Evolutionary conservation across 2,888 invertebrate species (phyloP).

Genomic region (Luperina testacea): DNA sequence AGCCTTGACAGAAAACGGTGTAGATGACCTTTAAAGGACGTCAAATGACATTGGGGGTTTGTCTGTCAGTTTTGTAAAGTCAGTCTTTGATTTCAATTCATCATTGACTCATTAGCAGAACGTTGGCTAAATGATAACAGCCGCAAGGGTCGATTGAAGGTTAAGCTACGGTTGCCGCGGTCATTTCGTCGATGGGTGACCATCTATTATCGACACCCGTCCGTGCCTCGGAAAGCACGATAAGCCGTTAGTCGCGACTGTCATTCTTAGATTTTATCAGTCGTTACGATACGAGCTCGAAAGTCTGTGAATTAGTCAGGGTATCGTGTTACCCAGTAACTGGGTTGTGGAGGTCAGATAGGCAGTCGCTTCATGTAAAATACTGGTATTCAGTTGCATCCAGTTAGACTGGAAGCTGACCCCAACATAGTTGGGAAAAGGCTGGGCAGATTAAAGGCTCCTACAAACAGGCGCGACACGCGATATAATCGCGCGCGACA

Average conservation of each 20-base stretch:
- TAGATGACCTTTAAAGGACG: background rate
- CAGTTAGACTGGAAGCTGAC: background rate
- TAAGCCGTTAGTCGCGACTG: background rate
- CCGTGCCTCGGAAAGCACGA: background rate
- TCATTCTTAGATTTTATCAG: background rate
- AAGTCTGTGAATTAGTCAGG: background rate
- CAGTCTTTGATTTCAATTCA: background rate
- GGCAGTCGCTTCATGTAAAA: background rate
- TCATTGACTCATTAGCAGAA: slow-evolving; percentile 3
- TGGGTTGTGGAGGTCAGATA: background rate
- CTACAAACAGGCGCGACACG: no score
- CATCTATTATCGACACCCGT: background rate
- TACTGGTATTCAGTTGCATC: background rate
- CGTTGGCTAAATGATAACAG: background rate
- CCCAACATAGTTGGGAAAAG: background rate
- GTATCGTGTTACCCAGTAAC: background rate
- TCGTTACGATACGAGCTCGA: background rate
- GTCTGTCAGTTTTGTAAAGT: background rate
- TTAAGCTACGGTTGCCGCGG: background rate
- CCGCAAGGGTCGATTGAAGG: background rate
- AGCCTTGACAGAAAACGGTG: background rate
- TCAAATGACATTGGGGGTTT: background rate
- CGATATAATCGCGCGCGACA: no score
- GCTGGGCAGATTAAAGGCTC: background rate
- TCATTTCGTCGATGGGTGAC: background rate